Evolutionary conservation across 2,888 invertebrate genomes (phyloP).

Genomic region (Aromia moschata): DNA sequence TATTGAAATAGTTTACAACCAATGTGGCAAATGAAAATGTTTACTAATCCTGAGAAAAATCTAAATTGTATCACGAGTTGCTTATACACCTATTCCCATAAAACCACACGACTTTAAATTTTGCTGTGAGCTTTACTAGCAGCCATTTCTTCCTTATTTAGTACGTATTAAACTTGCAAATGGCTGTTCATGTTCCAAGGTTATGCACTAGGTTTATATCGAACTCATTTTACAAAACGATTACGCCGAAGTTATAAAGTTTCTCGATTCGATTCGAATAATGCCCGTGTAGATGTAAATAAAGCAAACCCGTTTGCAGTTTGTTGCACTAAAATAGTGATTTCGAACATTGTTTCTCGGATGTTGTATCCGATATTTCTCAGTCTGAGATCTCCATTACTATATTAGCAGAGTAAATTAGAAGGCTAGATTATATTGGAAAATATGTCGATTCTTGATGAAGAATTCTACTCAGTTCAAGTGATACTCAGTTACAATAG

Average conservation of each 20-base stretch:
- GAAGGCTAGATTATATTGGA: too few relatives aligned
- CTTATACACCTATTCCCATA: not conserved
- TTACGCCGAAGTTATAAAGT: slow-evolving; percentile 6
- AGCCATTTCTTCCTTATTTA: slow-evolving; percentile 4
- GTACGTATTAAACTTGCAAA: slow-evolving; percentile 5
- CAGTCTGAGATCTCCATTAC: too few relatives aligned
- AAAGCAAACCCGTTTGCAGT: not conserved
- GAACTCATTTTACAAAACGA: slow-evolving; percentile 6
- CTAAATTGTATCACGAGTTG: too few relatives aligned
- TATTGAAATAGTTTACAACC: not conserved
- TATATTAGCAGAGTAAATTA: too few relatives aligned
- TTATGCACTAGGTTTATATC: not conserved
- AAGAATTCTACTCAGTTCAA: too few relatives aligned
- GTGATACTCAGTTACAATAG: too few relatives aligned
- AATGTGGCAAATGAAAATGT: not conserved
- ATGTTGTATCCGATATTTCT: too few relatives aligned
- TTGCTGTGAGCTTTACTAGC: not conserved
- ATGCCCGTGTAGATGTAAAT: not conserved
- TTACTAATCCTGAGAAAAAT: not conserved
- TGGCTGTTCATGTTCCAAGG: not conserved
- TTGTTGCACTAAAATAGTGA: not conserved
- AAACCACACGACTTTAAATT: not conserved
- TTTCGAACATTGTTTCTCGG: not conserved
- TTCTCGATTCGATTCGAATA: not conserved
- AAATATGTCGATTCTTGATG: too few relatives aligned